Evolutionary conservation across 2,888 invertebrate genomes (phyloP).

Genomic region (Heliconius aoede): DNA sequence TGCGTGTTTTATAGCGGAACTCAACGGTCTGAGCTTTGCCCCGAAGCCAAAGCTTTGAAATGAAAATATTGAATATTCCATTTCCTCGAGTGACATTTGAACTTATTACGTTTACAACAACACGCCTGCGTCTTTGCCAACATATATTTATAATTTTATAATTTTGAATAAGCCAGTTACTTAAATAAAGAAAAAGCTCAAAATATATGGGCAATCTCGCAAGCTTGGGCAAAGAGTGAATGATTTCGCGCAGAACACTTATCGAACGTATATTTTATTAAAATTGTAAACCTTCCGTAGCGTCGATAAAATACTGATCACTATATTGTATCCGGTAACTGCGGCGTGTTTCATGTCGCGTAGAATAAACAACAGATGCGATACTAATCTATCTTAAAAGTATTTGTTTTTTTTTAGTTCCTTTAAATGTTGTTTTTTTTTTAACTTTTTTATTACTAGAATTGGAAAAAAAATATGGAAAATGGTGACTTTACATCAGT

Average conservation of each 20-base stretch:
- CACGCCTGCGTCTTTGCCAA: too few relatives aligned
- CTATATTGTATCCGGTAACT: constrained; percentile 68
- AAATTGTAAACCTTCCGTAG: constrained; percentile 50
- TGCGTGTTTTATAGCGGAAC: too few relatives aligned
- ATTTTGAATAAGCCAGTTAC: background rate
- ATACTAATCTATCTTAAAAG: constrained; percentile 33
- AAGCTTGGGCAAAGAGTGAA: constrained; percentile 24
- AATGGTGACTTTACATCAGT: too few relatives aligned
- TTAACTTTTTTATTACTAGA: too few relatives aligned
- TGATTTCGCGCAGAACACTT: constrained; percentile 32
- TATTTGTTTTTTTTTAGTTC: background rate
- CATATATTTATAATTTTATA: background rate
- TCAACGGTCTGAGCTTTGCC: too few relatives aligned
- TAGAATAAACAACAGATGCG: constrained; percentile 52
- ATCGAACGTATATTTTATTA: constrained; percentile 46
- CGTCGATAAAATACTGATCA: constrained; percentile 68
- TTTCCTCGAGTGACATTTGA: too few relatives aligned
- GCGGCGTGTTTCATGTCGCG: constrained; percentile 59
- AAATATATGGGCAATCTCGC: constrained; percentile 22
- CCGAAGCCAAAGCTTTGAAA: too few relatives aligned
- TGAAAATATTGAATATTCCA: too few relatives aligned
- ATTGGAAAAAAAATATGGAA: too few relatives aligned
- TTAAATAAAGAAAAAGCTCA: constrained; percentile 26
- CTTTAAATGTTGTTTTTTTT: background rate
- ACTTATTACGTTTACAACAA: too few relatives aligned